phyloP scores from a whole-genome alignment of 2,797 vertebrate species.

The Channa striata region DNA sequence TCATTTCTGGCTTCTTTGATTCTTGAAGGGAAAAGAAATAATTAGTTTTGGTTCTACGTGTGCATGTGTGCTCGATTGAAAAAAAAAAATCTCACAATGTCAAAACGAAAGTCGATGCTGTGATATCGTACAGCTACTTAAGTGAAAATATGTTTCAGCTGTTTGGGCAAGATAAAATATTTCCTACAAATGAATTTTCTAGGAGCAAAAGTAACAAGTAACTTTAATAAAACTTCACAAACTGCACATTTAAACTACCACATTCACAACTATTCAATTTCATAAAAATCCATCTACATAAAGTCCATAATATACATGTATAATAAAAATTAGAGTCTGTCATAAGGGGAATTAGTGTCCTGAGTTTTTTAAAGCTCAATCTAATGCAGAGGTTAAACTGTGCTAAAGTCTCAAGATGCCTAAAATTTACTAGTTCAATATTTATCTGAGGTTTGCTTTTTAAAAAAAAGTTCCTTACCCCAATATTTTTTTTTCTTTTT shows the following conservation, averaged over 20 bases:
- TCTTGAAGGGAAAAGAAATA: slow-evolving; percentile 27
- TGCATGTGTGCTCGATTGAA: slow-evolving; percentile 1
- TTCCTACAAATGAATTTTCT: slow-evolving; percentile 11
- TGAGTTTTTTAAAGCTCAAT: background rate
- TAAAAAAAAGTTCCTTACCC: background rate
- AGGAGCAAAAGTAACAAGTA: background rate
- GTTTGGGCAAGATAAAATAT: slow-evolving; percentile 41
- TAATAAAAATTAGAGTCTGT: background rate
- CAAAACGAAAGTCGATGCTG: slow-evolving; percentile 47
- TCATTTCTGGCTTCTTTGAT: slow-evolving; percentile 37
- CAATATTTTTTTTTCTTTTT: background rate
- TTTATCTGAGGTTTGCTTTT: no score
- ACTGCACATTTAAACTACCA: slow-evolving; percentile 6
- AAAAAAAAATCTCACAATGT: slow-evolving; percentile 49
- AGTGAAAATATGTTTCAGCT: slow-evolving; percentile 40
- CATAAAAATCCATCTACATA: slow-evolving; percentile 30
- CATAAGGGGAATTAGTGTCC: no score
- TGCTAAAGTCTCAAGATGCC: no score
- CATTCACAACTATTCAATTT: slow-evolving; percentile 3
- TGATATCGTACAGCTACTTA: slow-evolving; percentile 32
- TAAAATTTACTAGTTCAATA: no score
- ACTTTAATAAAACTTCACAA: background rate
- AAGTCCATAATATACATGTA: slow-evolving; percentile 16
- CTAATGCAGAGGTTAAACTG: no score
- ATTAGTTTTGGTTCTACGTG: slow-evolving; percentile 10